Evolutionary conservation across 1,140 invertebrate genomes (phyloP).

Genomic region (Solenopsis fugax): DNA sequence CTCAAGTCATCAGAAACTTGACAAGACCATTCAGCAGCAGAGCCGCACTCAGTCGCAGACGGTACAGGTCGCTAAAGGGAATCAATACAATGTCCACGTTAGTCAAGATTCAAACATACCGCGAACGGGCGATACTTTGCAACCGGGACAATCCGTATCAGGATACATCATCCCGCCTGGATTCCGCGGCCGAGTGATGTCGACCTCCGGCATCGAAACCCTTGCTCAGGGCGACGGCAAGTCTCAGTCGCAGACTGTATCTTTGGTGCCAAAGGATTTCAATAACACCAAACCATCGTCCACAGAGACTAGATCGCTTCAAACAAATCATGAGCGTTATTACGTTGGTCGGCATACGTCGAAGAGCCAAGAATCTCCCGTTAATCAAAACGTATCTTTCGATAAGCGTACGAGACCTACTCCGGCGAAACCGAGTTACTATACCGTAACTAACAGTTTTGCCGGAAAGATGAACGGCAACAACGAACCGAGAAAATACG

Average conservation of each 20-base stretch:
- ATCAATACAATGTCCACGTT: constrained; percentile 80
- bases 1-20: constrained; percentile 25
- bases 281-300: constrained; percentile 67
- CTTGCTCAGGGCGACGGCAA: constrained; percentile 87
- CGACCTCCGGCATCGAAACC: constrained; percentile 88
- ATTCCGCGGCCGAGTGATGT: constrained; percentile 89
- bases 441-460: constrained; percentile 92
- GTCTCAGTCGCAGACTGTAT: constrained; percentile 89
- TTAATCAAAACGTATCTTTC: constrained; percentile 28
- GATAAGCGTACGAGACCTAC: constrained; percentile 42
- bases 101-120: constrained; percentile 77
- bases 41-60: constrained; percentile 77
- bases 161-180: constrained; percentile 90
- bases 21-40: constrained; percentile 39
- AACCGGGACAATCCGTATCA: constrained; percentile 88
- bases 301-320: constrained; percentile 79
- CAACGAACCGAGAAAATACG: constrained; percentile 86
- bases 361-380: constrained; percentile 1
- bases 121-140: constrained; percentile 86
- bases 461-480: constrained; percentile 89
- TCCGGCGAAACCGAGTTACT: constrained; percentile 80
- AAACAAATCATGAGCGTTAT: constrained; percentile 71
- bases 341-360: constrained; percentile 37
- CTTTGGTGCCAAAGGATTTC: constrained; percentile 86
- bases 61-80: constrained; percentile 72